These are phyloP conservation scores for Ptilonorhynchus violaceus DNA, from an alignment of 2,113 vertebrate genomes.

Conservation along the genomic window DNA sequence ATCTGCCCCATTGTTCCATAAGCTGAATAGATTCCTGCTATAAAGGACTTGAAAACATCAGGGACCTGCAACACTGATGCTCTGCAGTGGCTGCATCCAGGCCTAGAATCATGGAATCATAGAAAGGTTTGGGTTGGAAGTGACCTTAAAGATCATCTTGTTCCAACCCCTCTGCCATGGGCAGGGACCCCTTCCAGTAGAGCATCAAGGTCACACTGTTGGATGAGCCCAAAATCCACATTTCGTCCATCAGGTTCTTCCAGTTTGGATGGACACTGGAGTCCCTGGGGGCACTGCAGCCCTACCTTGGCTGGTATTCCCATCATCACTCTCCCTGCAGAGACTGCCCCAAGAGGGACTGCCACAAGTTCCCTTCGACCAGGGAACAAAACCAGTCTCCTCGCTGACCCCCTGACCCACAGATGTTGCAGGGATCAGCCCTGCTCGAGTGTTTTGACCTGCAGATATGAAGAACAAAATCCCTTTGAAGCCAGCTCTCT, in stretches of 20 bases:
- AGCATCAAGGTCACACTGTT: neutral
- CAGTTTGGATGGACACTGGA: neutral
- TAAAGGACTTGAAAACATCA: neutral
- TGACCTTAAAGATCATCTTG: neutral
- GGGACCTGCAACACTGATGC: neutral
- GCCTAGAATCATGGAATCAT: neutral
- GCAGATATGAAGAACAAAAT: neutral
- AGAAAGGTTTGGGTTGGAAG: neutral
- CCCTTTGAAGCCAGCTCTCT: neutral
- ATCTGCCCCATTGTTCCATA: neutral
- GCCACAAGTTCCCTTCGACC: neutral
- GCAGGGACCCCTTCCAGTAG: neutral
- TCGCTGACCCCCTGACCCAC: neutral
- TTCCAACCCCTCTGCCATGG: neutral
- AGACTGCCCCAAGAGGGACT: neutral
- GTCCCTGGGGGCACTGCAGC: neutral
- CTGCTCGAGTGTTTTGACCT: neutral
- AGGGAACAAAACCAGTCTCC: neutral
- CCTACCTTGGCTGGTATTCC: neutral
- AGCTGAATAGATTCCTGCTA: rapidly evolving
- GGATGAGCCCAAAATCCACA: neutral
- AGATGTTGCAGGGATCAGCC: neutral
- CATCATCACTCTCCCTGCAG: neutral
- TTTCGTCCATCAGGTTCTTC: neutral
- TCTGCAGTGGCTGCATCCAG: neutral